Evolutionary conservation across 2,888 invertebrate species (phyloP), one percentile per base, ranked within the genome.

Genomic region (Megamerina dolium): DNA sequence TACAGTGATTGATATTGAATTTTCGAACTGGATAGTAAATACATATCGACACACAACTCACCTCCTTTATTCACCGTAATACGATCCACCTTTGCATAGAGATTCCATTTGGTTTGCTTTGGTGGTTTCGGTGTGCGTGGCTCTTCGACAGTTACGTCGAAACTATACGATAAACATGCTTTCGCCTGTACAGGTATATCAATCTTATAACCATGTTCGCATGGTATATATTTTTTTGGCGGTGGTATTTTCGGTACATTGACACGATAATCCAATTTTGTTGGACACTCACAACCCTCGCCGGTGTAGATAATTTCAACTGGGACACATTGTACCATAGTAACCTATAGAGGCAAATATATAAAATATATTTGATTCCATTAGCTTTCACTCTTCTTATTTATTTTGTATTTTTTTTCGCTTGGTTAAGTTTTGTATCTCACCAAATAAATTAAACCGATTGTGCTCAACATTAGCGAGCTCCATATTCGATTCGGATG

Each of bases 121-220:
- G 50, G 51, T 4, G 55, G 54, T 8, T 49, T 18, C 1, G 58
- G 57, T 6, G 55, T 47, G 9, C 54, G 51, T 0, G 70, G 70
- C 23, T 67, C 58, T 41, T 70, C 65, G 5, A 68, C 63, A 21
- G 55, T 54, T 18, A 68, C 62, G 40, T 70, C 69, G 23, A 68
- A 62, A 32, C 58, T 60, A 21, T 65, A 68, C 18, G 57, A 54
- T 3, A 65, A 58, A 41, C 60, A 58, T 5, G 60, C 52, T 45
- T 60, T 59, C 6, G 34, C 10, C 19, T 43, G 41, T 14, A 21
- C 30, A 9, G 66, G 64, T 6, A 55, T 55, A 14, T 68, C 67
- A 13, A 68, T 48, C 10, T 59, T 61, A 41, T 67, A 68, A 12
- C 58, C 63, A 23, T 67, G 61, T 21, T 58, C 56, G 35, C 32